These are phyloP conservation scores for Hyles lineata DNA, from an alignment of 2,888 invertebrate species.

Conservation along the genomic window DNA sequence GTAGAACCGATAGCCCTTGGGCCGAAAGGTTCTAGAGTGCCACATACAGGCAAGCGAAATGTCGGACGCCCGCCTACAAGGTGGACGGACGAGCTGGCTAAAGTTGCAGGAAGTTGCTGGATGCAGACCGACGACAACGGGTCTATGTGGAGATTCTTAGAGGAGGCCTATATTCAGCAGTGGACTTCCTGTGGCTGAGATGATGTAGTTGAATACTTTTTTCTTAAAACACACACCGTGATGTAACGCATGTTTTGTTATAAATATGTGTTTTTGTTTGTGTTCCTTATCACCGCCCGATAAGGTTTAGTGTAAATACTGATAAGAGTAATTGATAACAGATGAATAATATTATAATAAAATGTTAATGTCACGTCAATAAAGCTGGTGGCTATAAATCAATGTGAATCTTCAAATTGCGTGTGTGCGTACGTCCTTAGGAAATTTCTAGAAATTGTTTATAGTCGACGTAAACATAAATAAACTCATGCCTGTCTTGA, in stretches of 20 bases:
- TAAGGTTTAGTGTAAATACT: conserved; percentile 56
- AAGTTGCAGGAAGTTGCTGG: no score
- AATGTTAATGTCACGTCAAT: conserved; percentile 32
- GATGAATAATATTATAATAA: conserved; percentile 33
- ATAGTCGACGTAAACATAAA: not conserved
- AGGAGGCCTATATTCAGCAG: no score
- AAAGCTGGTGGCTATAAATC: conserved; percentile 2
- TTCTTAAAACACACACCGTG: not conserved
- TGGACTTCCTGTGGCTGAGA: no score
- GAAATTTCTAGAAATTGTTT: conserved; percentile 1
- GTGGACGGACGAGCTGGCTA: no score
- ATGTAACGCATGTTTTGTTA: conserved; percentile 35
- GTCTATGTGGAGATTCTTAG: no score
- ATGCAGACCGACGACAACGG: no score
- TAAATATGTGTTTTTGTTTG: conserved; percentile 60
- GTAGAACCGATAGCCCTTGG: not conserved
- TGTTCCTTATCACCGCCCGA: conserved; percentile 49
- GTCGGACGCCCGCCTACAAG: no score
- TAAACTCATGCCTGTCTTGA: no score
- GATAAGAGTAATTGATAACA: conserved; percentile 41
- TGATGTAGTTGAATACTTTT: not conserved
- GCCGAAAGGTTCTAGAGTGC: no score
- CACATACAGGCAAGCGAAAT: no score
- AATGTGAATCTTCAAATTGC: conserved; percentile 8
- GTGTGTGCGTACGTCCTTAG: not conserved